These are phyloP conservation scores for Gerris buenoi DNA, from an alignment of 1,140 invertebrate genomes.

Conservation along the genomic window DNA sequence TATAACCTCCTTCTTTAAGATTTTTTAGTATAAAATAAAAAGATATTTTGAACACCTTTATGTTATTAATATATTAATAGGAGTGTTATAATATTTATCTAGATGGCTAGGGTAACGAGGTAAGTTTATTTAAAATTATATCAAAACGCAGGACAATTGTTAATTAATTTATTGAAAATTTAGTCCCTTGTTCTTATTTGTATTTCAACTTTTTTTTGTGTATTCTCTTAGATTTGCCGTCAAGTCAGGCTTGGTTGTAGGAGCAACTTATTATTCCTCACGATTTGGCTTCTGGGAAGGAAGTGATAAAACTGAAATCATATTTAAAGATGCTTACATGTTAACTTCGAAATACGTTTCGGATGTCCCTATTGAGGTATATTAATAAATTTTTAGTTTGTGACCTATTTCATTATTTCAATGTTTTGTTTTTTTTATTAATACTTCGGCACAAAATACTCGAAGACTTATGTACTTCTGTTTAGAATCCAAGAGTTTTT, in stretches of 20 bases:
- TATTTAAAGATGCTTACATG: not conserved
- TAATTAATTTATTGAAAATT: too few relatives aligned
- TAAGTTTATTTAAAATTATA: too few relatives aligned
- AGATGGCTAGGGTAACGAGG: too few relatives aligned
- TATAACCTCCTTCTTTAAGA: too few relatives aligned
- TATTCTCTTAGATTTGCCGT: slow-evolving; percentile 1
- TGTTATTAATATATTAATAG: too few relatives aligned
- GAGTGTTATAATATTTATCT: too few relatives aligned
- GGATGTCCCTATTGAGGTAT: slow-evolving; percentile 2
- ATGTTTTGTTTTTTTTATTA: not conserved
- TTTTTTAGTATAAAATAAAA: too few relatives aligned
- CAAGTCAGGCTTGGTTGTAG: not conserved
- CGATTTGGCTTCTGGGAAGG: not conserved
- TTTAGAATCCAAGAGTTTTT: not conserved
- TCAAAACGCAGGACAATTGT: too few relatives aligned
- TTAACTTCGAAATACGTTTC: not conserved
- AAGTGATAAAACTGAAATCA: not conserved
- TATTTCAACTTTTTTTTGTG: too few relatives aligned
- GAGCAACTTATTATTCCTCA: slow-evolving; percentile 3
- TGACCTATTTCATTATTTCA: not conserved
- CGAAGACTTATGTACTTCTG: not conserved
- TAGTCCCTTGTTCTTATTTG: too few relatives aligned
- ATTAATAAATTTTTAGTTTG: not conserved
- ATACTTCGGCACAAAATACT: not conserved
- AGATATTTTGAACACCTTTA: too few relatives aligned